Base-by-base conservation (phyloP, 2,888 invertebrate species). In the Ennomos erosarius region DNA sequence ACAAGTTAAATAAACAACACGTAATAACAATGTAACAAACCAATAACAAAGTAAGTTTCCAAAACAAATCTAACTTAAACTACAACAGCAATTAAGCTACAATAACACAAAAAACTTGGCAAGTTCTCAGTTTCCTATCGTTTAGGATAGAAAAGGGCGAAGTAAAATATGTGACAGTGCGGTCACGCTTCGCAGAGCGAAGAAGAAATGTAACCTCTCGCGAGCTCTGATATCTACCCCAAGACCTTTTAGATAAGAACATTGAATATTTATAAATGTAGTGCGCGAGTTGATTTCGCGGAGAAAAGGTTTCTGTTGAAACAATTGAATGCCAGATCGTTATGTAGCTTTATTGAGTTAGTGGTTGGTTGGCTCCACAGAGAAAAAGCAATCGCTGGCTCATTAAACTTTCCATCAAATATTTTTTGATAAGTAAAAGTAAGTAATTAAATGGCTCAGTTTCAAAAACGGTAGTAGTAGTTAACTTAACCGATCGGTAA, bases 101-200 rank as follows among this genome's bases (percentile, higher is more conserved):
- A 60, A 51, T 49, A 51, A 44, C 34, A 26, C 26, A 50, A 51
- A 37, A 52, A 60, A 52, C 39, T 60, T 55, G 50, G 39, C 42
- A 52, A 59, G 55, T 45, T 37, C 42, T 36, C 42, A 36, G 42
- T 51, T 36, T 51, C 42, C 47, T 55, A 51, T 55, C 43, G 55
- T 51, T 55, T 35, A 48, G 37, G 55, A 60, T 55, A 44, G 45
- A 51, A 75, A 76, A 71, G 70, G 75, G 70, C 60, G 73, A 70
- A 70, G 79, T 89, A 83, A 90, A 87, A 88, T 89, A 90, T 88
- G 89, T 86, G 89, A 86, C 88, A 82, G 79, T 74, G 76, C 73
- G 85, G 88, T 78, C 82, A 81, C 75, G 88, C 88, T 87, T 73
- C 71, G 76, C 71, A 80, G 71, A 84, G 88, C 88, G 76, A 45